Evolutionary conservation across 2,888 invertebrate species (phyloP).

Genomic region (Stegana nigrithorax): DNA sequence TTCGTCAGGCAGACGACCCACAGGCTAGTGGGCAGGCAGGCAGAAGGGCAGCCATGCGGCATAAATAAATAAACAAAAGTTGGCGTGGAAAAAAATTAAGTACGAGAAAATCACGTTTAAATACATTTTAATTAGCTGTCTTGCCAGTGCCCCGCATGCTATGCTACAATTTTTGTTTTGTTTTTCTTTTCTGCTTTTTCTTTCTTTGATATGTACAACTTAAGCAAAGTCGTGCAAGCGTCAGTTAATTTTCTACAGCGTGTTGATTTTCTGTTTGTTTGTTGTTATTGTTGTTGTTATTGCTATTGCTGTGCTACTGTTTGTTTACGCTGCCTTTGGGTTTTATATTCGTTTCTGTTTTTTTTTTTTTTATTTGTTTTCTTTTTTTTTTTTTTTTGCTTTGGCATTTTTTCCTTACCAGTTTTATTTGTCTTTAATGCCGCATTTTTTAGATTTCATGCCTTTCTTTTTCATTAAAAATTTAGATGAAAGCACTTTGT

Average conservation of each 20-base stretch:
- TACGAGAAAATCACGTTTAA: conserved; percentile 34
- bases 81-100: neutral
- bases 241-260: neutral
- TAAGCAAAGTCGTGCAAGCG: no score
- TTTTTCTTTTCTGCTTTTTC: conserved; percentile 37
- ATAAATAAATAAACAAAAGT: conserved; percentile 3
- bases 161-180: conserved; percentile 35
- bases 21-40: conserved; percentile 8
- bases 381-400: neutral
- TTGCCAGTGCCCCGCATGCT: conserved; percentile 41
- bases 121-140: conserved; percentile 58
- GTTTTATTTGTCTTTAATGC: no score
- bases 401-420: neutral
- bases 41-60: conserved; percentile 22
- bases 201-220: conserved; percentile 55
- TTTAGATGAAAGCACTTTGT: conserved; percentile 53
- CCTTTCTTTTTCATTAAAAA: no score
- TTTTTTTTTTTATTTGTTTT: neutral
- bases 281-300: conserved; percentile 3
- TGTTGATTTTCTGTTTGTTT: conserved; percentile 34
- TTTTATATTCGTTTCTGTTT: conserved; percentile 11
- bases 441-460: no score
- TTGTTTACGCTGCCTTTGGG: conserved; percentile 19
- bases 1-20: neutral
- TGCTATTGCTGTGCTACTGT: neutral